Evolutionary conservation across 1,140 invertebrate genomes (phyloP).

Genomic region (Uloborus diversus): DNA sequence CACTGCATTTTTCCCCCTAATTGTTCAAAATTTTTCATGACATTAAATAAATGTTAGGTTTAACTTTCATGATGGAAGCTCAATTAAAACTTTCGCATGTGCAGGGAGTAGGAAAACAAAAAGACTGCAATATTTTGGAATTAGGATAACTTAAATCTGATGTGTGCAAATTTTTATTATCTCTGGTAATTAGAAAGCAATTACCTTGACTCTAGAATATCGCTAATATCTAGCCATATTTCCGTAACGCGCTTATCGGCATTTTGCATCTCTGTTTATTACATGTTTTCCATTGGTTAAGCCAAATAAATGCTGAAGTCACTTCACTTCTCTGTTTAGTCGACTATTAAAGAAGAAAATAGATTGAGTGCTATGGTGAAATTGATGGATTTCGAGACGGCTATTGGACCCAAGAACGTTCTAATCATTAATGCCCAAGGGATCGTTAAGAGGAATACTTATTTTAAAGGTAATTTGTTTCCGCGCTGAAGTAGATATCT

Average conservation of each 20-base stretch:
- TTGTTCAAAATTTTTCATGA: too few species aligned
- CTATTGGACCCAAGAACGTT: conserved; percentile 19
- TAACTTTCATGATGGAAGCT: too few species aligned
- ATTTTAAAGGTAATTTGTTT: conserved; percentile 36
- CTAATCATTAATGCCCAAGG: not conserved
- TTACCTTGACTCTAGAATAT: too few species aligned
- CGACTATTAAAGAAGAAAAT: conserved; percentile 21
- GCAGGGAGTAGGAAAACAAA: too few species aligned
- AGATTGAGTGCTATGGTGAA: conserved; percentile 34
- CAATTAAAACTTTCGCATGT: too few species aligned
- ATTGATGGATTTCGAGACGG: conserved; percentile 29
- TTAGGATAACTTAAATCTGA: too few species aligned
- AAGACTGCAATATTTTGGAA: too few species aligned
- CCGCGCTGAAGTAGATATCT: not conserved
- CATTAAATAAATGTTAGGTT: too few species aligned
- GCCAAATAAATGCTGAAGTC: not conserved
- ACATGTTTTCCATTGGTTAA: not conserved
- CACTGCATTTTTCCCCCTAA: too few species aligned
- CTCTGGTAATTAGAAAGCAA: too few species aligned
- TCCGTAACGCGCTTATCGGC: not conserved
- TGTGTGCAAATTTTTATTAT: too few species aligned
- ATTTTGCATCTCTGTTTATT: not conserved
- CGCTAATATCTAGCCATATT: too few species aligned
- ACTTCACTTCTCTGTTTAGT: not conserved
- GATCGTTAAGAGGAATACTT: conserved; percentile 32